phyloP scores from a whole-genome alignment of 2,888 invertebrate genomes.

The Onthophagus sagittarius region DNA sequence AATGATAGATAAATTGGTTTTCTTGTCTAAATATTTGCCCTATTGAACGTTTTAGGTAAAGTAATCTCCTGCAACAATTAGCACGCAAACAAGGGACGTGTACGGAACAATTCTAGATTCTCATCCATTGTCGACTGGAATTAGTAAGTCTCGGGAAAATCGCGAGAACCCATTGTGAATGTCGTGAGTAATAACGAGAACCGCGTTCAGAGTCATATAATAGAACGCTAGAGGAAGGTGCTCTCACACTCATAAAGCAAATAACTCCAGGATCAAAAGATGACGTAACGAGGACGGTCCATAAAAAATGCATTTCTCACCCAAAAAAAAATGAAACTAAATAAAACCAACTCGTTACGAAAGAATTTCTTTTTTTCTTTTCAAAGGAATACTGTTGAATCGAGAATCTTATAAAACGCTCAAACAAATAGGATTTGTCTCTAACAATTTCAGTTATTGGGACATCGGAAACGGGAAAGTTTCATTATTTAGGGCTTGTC shows the following conservation, averaged over 20 bases:
- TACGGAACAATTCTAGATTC: background rate
- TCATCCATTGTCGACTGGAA: background rate
- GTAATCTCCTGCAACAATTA: background rate
- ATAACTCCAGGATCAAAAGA: background rate
- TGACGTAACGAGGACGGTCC: background rate
- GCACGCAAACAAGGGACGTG: background rate
- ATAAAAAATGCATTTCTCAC: background rate
- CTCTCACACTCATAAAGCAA: background rate
- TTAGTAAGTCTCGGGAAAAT: background rate
- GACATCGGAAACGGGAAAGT: background rate
- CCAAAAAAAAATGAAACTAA: background rate
- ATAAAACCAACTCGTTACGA: background rate
- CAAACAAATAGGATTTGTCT: background rate
- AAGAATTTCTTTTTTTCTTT: background rate
- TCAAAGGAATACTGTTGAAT: background rate
- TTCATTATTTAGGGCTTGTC: background rate
- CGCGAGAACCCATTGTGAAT: background rate
- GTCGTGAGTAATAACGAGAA: background rate
- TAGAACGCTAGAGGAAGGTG: background rate
- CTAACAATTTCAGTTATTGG: background rate
- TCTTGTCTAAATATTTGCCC: background rate
- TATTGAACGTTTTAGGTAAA: background rate
- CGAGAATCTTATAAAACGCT: background rate
- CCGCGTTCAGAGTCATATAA: background rate
- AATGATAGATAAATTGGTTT: background rate